Evolutionary conservation across 2,888 invertebrate genomes (phyloP).

Genomic region (Tachina fera): DNA sequence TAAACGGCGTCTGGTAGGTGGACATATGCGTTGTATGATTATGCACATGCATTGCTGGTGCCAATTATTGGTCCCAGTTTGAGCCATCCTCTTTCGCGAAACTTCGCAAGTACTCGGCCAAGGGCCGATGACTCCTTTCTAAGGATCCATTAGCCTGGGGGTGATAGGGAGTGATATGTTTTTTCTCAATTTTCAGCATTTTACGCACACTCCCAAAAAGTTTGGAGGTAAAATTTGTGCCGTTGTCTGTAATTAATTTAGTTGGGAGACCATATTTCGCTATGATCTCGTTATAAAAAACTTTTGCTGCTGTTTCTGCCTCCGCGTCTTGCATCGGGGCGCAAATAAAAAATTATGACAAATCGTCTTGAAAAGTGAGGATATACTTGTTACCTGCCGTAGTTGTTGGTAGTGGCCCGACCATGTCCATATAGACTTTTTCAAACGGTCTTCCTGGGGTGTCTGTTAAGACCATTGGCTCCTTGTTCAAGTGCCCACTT

Average conservation of each 20-base stretch:
- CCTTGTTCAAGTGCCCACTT: neutral
- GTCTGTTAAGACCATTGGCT: neutral
- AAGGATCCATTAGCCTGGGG: neutral
- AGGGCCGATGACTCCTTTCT: neutral
- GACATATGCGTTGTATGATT: neutral
- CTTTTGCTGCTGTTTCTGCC: neutral
- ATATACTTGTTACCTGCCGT: neutral
- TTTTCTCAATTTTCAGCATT: neutral
- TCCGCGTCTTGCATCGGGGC: neutral
- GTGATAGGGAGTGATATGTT: no score
- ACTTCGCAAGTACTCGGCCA: neutral
- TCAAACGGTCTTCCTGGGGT: neutral
- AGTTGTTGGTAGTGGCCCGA: neutral
- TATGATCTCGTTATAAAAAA: no score
- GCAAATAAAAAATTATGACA: neutral
- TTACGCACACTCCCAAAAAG: no score
- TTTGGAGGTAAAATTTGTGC: neutral
- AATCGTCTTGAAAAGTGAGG: neutral
- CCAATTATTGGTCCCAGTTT: no score
- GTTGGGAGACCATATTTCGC: no score
- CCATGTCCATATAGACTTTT: slow-evolving; percentile 1
- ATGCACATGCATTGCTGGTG: neutral
- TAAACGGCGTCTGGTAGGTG: neutral
- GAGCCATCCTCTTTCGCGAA: neutral
- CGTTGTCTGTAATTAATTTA: neutral